Conservation (phyloP, 2,888 invertebrate genomes). For the Harpalus rubripes region DNA sequence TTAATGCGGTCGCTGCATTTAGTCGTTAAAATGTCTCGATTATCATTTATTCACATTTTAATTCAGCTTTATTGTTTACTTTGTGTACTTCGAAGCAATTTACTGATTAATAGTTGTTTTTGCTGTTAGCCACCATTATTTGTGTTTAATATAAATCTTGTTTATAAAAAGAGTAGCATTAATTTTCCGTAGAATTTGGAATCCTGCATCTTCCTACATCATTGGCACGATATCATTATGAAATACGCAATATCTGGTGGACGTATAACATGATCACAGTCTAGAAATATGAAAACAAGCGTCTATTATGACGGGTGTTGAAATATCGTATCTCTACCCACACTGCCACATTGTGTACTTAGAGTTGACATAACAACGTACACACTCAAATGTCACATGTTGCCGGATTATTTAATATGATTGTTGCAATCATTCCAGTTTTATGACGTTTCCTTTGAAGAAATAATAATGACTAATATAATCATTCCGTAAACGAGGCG, state of each 20-base stretch:
- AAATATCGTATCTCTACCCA: slow-evolving; percentile 36
- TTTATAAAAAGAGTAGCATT: slow-evolving; percentile 14
- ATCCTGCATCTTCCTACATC: slow-evolving; percentile 9
- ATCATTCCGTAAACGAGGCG: slow-evolving; percentile 1
- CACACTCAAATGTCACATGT: slow-evolving; percentile 30
- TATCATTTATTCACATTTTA: too few species aligned
- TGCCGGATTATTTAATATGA: slow-evolving; percentile 17
- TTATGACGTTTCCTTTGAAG: slow-evolving; percentile 6
- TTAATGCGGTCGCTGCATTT: too few species aligned
- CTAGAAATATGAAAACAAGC: slow-evolving; percentile 35
- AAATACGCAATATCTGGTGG: slow-evolving; percentile 21
- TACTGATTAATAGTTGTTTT: neutral
- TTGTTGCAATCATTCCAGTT: slow-evolving; percentile 15
- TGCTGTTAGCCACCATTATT: neutral
- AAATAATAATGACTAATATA: slow-evolving; percentile 34
- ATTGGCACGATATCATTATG: slow-evolving; percentile 23
- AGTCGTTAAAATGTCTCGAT: too few species aligned
- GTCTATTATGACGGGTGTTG: slow-evolving; percentile 39
- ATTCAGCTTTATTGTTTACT: too few species aligned
- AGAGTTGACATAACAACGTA: slow-evolving; percentile 24
- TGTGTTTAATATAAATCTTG: neutral
- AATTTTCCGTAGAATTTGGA: slow-evolving; percentile 23
- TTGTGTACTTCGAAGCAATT: too few species aligned
- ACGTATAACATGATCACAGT: slow-evolving; percentile 10
- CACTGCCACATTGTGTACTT: slow-evolving; percentile 33